These are phyloP conservation scores for Mastomys natalensis DNA, from an alignment of 2,113 vertebrate species.

Conservation along the genomic window DNA sequence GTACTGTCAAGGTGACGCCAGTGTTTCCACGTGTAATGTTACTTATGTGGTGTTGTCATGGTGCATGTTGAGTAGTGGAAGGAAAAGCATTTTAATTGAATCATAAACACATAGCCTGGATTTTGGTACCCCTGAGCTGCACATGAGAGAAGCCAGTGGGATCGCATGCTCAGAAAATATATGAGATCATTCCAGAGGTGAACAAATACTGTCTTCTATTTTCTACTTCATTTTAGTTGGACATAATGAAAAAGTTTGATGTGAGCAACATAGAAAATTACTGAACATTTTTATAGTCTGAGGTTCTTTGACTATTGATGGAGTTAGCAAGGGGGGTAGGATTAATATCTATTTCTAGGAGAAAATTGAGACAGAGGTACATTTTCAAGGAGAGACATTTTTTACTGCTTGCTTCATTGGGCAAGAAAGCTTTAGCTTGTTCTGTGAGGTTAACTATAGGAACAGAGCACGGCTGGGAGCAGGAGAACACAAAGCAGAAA, in stretches of 20 bases:
- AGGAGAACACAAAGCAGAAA: constrained; percentile 40
- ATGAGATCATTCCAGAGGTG: constrained; percentile 73
- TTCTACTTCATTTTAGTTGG: constrained; percentile 57
- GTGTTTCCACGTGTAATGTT: not conserved
- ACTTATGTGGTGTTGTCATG: constrained; percentile 5
- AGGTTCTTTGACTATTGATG: constrained; percentile 64
- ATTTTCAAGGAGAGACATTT: constrained; percentile 71
- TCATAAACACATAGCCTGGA: constrained; percentile 40
- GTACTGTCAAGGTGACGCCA: not conserved
- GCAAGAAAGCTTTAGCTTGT: constrained; percentile 78
- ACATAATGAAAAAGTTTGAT: constrained; percentile 61
- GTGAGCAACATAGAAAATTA: constrained; percentile 64
- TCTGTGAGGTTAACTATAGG: constrained; percentile 75
- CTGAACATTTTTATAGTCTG: constrained; percentile 73
- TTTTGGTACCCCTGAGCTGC: constrained; percentile 55
- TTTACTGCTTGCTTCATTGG: constrained; percentile 75
- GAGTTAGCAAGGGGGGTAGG: constrained; percentile 65
- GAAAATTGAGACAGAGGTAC: constrained; percentile 54
- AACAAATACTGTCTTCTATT: constrained; percentile 55
- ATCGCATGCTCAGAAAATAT: constrained; percentile 65
- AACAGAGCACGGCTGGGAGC: constrained; percentile 71
- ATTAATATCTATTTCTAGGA: constrained; percentile 75
- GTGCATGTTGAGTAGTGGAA: not conserved
- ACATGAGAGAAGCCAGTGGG: constrained; percentile 56
- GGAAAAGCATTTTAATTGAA: constrained; percentile 58